Evolutionary conservation across 2,113 vertebrate species (phyloP), one percentile per base, ranked within the genome.

Genomic region (Phaetusa simplex): DNA sequence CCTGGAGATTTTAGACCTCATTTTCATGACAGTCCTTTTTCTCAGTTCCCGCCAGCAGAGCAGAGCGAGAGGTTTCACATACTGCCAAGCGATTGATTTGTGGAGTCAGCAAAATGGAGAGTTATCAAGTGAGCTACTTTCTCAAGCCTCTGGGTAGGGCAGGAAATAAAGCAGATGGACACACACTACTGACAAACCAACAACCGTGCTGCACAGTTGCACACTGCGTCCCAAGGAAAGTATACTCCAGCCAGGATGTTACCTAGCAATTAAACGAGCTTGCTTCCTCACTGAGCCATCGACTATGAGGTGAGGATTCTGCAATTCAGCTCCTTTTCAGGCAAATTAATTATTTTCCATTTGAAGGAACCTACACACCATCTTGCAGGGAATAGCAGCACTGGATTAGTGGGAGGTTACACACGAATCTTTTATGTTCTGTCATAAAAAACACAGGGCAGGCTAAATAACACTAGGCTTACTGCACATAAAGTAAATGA

Each of bases 101-200:
- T 95, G 82, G 92, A 93, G 66, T 84, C 96, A 93, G 64, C 90
- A 83, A 97, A 97, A 97, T 23, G 52, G 72, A 61, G 83, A 92
- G 82, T 86, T 77, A 83, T 59, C 43, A 32, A 96, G 91, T 30
- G 90, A 97, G 81, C 36, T 12, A 21, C 92, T 93, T 78, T 30
- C 80, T 93, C 82, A 92, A 97, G 94, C 70, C 67, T 89, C 43
- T 74, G 23, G 13, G 53, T 8, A 52, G n/a, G 61, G 18, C 3
- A 29, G 26, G 24, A 69, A 50, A 90, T 32, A 36, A 27, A 95
- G 81, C 36, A 62, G 70, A 45, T 1, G 0, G 49, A 49, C 36
- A 89, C 47, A 86, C 36, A 64, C 83, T 90, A 79, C 29, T 74
- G 87, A 71, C 64, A 97, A 97, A 95, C 90, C 93, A 96, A 59